Conservation (phyloP, 2,113 vertebrate species). For the Stegastes partitus region DNA sequence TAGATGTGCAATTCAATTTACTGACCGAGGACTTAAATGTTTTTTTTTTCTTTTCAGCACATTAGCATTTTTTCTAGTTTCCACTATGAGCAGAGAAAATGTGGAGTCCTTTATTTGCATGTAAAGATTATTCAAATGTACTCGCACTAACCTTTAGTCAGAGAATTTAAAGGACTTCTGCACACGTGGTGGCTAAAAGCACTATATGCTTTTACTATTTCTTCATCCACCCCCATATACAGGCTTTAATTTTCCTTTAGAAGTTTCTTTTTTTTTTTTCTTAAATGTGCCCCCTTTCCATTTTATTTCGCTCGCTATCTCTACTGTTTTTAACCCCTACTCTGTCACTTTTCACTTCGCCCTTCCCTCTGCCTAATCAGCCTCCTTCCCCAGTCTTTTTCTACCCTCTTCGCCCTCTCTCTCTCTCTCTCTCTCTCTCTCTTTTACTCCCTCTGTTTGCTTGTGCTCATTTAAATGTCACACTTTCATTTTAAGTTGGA, state of each 20-base stretch:
- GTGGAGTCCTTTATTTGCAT: neutral
- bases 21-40: neutral
- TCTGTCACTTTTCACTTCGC: neutral
- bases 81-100: neutral
- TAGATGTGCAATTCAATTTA: neutral
- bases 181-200: neutral
- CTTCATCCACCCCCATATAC: neutral
- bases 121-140: neutral
- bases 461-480: slow-evolving; percentile 62
- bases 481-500: slow-evolving; percentile 68
- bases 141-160: neutral
- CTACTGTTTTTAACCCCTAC: slow-evolving; percentile 11
- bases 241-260: neutral
- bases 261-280: neutral
- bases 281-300: neutral
- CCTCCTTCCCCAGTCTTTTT: neutral
- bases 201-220: neutral
- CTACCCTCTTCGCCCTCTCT: neutral
- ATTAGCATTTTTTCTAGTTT: neutral
- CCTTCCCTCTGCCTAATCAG: slow-evolving; percentile 19
- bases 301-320: neutral
- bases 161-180: neutral
- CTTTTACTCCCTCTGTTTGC: slow-evolving; percentile 28
- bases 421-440: slow-evolving; percentile 24
- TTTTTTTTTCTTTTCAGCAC: neutral